Base-by-base conservation (phyloP, 2,797 vertebrate genomes). In the Manis pentadactyla region DNA sequence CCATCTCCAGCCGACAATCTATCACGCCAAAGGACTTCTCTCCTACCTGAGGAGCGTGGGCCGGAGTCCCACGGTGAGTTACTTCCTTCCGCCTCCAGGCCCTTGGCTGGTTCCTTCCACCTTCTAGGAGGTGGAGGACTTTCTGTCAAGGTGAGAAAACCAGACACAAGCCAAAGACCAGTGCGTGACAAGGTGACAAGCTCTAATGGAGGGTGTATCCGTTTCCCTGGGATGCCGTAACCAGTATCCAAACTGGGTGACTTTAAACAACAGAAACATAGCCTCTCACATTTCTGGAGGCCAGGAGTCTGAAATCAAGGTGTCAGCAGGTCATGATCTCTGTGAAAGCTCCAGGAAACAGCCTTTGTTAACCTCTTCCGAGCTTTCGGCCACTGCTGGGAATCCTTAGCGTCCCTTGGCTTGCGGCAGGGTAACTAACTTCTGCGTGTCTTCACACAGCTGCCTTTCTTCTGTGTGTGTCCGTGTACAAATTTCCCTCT, bases 11-110 rank as follows among this genome's bases (percentile, higher is more conserved):
- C 99, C 99, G 21, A 99, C 99, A 5, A 98, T 99, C 97, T 99
- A 99, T 98, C 99, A 99, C 1, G 19, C 99, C 90, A 99, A 99
- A 89, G 99, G 99, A 15, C 98, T 99, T 27, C 99, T 99, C 46
- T 98, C 99, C 96, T 99, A 99, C 97, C 98, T 99, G 93, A 96
- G 96, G 97, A 99, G 98, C 95, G 97, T 98, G 27, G 99, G 99
- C 61, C 98, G 98, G 46, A 98, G 98, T 19, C 99, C 99, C 0
- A 95, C 99, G 99, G 99, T 99, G 96, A 99, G 99, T 98, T 12
- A 19, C 15, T 12, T 31, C 4, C 42, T 91, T 61, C 84, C 73
- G 51, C 31, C 66, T 87, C 37, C 18, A 1, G 5, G 4, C 25
- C 31, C 5, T 3, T 5, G 13, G 29, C 55, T 57, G 25, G 11